These are phyloP conservation scores for Lerista edwardsae DNA, from an alignment of 2,797 vertebrate genomes.

Conservation along the genomic window DNA sequence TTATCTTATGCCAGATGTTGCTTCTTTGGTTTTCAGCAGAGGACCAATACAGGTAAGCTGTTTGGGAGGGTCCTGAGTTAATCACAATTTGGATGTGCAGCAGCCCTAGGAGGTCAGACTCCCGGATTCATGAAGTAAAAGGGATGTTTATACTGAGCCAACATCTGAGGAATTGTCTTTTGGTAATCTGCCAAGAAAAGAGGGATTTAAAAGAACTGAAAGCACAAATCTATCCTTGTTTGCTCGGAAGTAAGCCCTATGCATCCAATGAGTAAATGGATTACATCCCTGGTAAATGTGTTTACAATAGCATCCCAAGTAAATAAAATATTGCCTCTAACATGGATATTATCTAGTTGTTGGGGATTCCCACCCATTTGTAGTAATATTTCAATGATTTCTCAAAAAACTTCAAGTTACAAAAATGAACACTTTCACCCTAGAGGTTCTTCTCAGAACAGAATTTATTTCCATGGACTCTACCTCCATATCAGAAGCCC, in stretches of 20 bases:
- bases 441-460: no score
- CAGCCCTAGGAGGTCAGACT: not conserved
- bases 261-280: no score
- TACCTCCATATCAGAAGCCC: not conserved
- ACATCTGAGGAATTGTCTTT: not conserved
- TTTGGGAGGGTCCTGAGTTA: not conserved
- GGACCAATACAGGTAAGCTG: not conserved
- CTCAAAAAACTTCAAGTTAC: not conserved
- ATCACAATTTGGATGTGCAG: not conserved
- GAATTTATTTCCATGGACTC: no score
- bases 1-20: constrained; percentile 4
- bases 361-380: not conserved
- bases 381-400: not conserved
- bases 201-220: not conserved
- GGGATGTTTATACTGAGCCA: not conserved
- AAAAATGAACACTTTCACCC: no score
- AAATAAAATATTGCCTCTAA: no score
- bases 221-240: no score
- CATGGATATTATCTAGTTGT: not conserved
- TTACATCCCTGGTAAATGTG: no score
- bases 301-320: no score
- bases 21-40: not conserved
- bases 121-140: no score
- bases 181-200: not conserved
- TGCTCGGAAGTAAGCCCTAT: no score